Evolutionary conservation across 1,140 invertebrate genomes (phyloP).

Genomic region (Babylonia areolata): DNA sequence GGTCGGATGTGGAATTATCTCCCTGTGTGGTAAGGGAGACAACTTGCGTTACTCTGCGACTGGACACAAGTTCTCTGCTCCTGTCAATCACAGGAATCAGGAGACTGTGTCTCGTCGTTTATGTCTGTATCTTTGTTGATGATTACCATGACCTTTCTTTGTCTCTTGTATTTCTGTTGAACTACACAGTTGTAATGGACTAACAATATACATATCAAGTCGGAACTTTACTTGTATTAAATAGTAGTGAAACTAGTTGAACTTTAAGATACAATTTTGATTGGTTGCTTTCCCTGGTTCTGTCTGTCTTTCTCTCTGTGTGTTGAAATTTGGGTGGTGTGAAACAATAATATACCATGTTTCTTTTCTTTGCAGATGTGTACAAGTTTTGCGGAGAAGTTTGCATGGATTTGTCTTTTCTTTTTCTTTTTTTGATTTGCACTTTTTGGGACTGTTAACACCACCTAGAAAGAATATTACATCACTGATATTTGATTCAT

Average conservation of each 20-base stretch:
- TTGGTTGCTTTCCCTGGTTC: not conserved
- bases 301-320: not conserved
- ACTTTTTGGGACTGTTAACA: not conserved
- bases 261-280: too few species aligned
- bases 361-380: not conserved
- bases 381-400: not conserved
- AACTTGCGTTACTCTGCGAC: not conserved
- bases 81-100: not conserved
- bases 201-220: too few species aligned
- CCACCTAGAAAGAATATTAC: not conserved
- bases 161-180: not conserved
- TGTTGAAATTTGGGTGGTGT: not conserved
- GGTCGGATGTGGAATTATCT: constrained; percentile 76
- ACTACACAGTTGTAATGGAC: too few species aligned
- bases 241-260: too few species aligned
- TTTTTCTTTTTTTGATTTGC: not conserved
- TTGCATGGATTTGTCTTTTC: not conserved
- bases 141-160: not conserved
- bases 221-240: not conserved
- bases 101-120: constrained; percentile 16
- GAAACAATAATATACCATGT: not conserved
- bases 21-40: constrained; percentile 66
- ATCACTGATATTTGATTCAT: not conserved
- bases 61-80: constrained; percentile 26
- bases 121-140: not conserved